These are phyloP conservation scores for Ctenoplectra terminalis DNA, from an alignment of 1,140 invertebrate genomes.

Conservation along the genomic window DNA sequence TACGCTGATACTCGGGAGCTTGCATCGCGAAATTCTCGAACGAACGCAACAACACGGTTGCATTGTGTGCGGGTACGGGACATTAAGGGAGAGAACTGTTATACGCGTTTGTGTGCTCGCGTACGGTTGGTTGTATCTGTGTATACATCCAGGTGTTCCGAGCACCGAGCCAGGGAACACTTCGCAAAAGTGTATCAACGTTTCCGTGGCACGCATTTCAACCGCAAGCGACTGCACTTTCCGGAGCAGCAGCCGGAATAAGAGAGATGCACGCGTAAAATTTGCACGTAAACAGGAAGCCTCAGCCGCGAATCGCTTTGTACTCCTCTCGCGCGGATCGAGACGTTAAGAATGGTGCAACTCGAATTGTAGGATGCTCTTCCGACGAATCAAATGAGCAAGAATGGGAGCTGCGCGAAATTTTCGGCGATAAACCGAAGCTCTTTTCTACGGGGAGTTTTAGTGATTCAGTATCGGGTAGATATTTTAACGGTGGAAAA, in stretches of 20 bases:
- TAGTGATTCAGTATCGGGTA: too few relatives aligned
- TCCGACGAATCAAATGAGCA: not conserved
- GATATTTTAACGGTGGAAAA: not conserved
- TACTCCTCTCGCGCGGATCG: not conserved
- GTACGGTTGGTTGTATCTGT: too few relatives aligned
- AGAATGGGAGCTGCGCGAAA: not conserved
- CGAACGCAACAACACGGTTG: not conserved
- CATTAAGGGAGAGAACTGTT: too few relatives aligned
- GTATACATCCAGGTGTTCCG: too few relatives aligned
- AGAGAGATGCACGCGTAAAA: slow-evolving; percentile 39
- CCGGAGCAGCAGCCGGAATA: not conserved
- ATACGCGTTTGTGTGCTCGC: too few relatives aligned
- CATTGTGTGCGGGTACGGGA: not conserved
- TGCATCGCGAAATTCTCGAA: slow-evolving; percentile 8
- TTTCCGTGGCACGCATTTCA: slow-evolving; percentile 29
- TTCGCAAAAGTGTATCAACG: slow-evolving; percentile 21
- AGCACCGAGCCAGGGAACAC: slow-evolving; percentile 7
- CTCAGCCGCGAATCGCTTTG: not conserved
- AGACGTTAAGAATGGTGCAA: not conserved
- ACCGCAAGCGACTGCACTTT: slow-evolving; percentile 23
- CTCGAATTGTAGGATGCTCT: not conserved
- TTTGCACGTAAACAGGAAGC: slow-evolving; percentile 38
- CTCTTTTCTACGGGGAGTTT: not conserved
- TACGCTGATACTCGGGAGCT: not conserved
- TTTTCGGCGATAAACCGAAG: not conserved